Evolutionary conservation across 1,140 invertebrate species (phyloP).

Genomic region (Drosophila lacteicornis): DNA sequence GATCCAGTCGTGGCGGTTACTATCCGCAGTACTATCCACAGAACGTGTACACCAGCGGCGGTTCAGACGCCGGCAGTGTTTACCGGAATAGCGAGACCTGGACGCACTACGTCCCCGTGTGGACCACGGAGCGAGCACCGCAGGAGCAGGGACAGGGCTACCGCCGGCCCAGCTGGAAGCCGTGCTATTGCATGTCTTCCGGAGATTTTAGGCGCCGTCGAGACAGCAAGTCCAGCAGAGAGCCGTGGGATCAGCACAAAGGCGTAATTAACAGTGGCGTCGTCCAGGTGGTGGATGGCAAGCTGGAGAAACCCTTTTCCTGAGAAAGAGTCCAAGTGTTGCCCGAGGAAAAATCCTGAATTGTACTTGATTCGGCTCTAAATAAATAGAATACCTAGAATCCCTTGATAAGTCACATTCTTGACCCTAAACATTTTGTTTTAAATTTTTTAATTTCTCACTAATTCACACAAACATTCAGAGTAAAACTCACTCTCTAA

Average conservation of each 20-base stretch:
- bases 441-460: conserved; percentile 7
- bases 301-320: conserved; percentile 79
- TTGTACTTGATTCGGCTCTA: not conserved
- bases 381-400: conserved; percentile 3
- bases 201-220: conserved; percentile 66
- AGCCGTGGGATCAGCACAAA: conserved; percentile 1
- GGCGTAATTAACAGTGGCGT: conserved; percentile 44
- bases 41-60: conserved; percentile 54
- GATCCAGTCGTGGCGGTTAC: conserved; percentile 23
- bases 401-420: no score
- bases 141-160: conserved; percentile 64
- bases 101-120: conserved; percentile 78
- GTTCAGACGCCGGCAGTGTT: conserved; percentile 42
- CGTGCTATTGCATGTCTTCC: conserved; percentile 79
- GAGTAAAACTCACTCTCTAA: conserved; percentile 8
- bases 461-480: conserved; percentile 16
- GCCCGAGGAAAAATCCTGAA: not conserved
- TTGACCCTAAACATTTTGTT: not conserved
- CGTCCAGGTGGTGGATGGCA: conserved; percentile 68
- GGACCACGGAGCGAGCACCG: conserved; percentile 79
- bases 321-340: not conserved
- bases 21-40: conserved; percentile 75
- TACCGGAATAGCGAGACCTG: conserved; percentile 71
- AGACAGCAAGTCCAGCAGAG: conserved; percentile 40
- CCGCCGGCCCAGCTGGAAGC: conserved; percentile 73